Evolutionary conservation across 2,888 invertebrate genomes (phyloP).

Genomic region (Eilema depressum): DNA sequence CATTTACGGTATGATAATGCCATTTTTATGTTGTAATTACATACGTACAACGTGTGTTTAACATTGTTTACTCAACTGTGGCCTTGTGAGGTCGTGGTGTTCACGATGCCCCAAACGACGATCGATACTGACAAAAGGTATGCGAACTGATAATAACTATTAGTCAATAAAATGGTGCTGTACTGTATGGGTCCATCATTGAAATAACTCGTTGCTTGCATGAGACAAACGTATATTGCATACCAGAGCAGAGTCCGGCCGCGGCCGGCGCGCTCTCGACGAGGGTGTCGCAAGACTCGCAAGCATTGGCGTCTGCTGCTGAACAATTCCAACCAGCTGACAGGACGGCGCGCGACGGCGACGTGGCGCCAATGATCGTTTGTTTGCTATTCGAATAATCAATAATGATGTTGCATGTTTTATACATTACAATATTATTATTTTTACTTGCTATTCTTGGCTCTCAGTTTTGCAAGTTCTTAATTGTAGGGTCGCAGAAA

Average conservation of each 20-base stretch:
- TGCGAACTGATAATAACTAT: slow-evolving; percentile 34
- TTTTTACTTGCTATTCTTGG: slow-evolving; percentile 31
- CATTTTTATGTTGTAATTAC: slow-evolving; percentile 75
- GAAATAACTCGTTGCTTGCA: slow-evolving; percentile 34
- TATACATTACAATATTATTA: slow-evolving; percentile 34
- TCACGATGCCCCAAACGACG: slow-evolving; percentile 61
- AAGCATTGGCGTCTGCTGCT: slow-evolving; percentile 75
- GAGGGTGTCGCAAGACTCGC: slow-evolving; percentile 81
- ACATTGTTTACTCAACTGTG: slow-evolving; percentile 78
- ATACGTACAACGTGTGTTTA: slow-evolving; percentile 55
- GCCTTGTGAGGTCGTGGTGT: slow-evolving; percentile 77
- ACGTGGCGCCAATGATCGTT: slow-evolving; percentile 68
- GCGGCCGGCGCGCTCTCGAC: slow-evolving; percentile 40
- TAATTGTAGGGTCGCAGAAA: not conserved
- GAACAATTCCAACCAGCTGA: slow-evolving; percentile 70
- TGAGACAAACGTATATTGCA: slow-evolving; percentile 62
- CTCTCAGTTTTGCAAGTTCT: slow-evolving; percentile 21
- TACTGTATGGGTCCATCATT: slow-evolving; percentile 18
- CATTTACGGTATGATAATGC: slow-evolving; percentile 62
- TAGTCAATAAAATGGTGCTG: slow-evolving; percentile 41
- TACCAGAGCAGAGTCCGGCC: slow-evolving; percentile 70
- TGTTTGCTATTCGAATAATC: slow-evolving; percentile 39
- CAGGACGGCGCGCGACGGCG: slow-evolving; percentile 54
- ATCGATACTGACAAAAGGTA: slow-evolving; percentile 56
- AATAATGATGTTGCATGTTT: slow-evolving; percentile 48